phyloP scores from a whole-genome alignment of 2,888 invertebrate species.

The Drepana falcataria region DNA sequence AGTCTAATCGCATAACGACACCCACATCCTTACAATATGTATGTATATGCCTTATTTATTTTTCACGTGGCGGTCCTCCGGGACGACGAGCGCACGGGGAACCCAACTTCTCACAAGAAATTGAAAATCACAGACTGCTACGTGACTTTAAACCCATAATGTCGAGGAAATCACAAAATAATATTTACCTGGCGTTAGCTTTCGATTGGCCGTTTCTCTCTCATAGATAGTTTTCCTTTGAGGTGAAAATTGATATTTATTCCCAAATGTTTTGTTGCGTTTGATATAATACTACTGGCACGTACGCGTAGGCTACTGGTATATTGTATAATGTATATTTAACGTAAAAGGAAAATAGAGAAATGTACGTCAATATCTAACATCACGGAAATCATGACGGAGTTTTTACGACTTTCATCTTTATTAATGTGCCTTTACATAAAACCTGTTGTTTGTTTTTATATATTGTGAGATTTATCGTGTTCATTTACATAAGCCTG shows the following conservation, averaged over 20 bases:
- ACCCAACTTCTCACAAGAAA: conserved; percentile 49
- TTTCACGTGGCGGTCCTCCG: conserved; percentile 33
- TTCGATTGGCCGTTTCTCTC: conserved; percentile 42
- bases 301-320: conserved; percentile 2
- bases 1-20: neutral
- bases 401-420: conserved; percentile 1
- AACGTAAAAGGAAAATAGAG: neutral
- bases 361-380: conserved; percentile 1
- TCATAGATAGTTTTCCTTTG: conserved; percentile 49
- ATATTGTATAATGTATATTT: neutral
- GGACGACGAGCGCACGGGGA: conserved; percentile 36
- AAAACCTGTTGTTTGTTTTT: conserved; percentile 1
- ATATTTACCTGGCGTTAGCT: conserved; percentile 58
- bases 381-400: neutral
- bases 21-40: neutral
- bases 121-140: conserved; percentile 62
- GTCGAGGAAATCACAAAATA: conserved; percentile 58
- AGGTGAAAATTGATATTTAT: conserved; percentile 61
- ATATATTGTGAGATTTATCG: neutral
- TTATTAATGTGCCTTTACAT: conserved; percentile 2
- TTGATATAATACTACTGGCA: conserved; percentile 22
- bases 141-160: conserved; percentile 65
- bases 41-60: conserved; percentile 15
- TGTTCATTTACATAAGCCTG: neutral
- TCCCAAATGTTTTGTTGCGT: conserved; percentile 44